These are phyloP conservation scores for Andricus quercusramuli DNA, from an alignment of 2,888 invertebrate species.

Conservation along the genomic window DNA sequence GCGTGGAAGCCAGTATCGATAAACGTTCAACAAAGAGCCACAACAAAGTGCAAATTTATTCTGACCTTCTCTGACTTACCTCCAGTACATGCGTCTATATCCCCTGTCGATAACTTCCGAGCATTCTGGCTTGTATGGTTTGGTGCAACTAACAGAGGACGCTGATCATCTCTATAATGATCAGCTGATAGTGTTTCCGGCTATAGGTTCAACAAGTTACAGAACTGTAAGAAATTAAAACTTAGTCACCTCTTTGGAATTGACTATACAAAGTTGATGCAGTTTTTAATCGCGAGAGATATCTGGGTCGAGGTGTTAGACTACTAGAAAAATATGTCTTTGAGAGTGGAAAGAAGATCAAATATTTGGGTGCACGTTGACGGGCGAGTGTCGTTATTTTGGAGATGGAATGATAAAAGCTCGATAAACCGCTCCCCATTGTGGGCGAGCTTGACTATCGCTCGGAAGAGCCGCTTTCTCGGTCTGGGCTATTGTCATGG, in stretches of 20 bases:
- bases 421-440: slow-evolving; percentile 67
- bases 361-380: background rate
- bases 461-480: slow-evolving; percentile 42
- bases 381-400: slow-evolving; percentile 56
- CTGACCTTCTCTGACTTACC: slow-evolving; percentile 27
- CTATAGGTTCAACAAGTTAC: background rate
- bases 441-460: slow-evolving; percentile 62
- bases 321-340: background rate
- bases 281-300: background rate
- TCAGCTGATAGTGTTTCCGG: background rate
- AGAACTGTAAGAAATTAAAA: background rate
- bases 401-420: slow-evolving; percentile 69
- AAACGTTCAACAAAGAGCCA: slow-evolving; percentile 31
- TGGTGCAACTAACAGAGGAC: background rate
- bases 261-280: background rate
- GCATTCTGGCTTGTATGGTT: background rate
- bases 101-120: background rate
- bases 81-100: background rate
- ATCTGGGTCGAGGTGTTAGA: slow-evolving; percentile 8
- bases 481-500: slow-evolving; percentile 60
- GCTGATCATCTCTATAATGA: background rate
- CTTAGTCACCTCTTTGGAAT: background rate
- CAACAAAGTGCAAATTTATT: slow-evolving; percentile 25
- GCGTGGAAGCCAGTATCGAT: slow-evolving; percentile 2
- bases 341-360: background rate